Evolutionary conservation across 2,113 vertebrate genomes (phyloP), one percentile per base, ranked within the genome.

Genomic region (Cercocebus atys): DNA sequence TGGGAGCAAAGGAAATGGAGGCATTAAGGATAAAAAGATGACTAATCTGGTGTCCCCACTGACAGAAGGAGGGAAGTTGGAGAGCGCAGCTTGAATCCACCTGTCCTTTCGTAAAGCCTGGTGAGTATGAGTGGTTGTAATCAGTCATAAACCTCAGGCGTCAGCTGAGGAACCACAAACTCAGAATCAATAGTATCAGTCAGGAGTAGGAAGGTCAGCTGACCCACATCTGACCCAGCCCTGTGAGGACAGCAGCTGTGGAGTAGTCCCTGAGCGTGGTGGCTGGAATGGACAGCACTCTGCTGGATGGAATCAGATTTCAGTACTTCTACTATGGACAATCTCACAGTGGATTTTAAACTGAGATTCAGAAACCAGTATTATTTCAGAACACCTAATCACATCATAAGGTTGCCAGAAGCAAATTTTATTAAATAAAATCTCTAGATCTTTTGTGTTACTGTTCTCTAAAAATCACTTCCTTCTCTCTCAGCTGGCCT

Each of bases 381-480:
- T 87, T 57, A 93, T 88, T 83, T 96, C 87, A 91, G 40, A 94
- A 96, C 38, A 66, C 52, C 45, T 30, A 14, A 87, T 79, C 61
- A 92, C 4, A 82, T 3, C 25, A 30, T 27, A 12, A 7, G 1
- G 12, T 59, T 66, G 61, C 32, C 68, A 95, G 85, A 92, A 94
- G 52, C 11, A 73, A 92, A 86, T 73, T 85, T 86, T 83, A 92
- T 57, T 89, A 78, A 90, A 72, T 27, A 43, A 61, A 95, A 40
- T 38, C 50, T 88, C 66, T 35, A 79, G 52, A 81, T 82, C 27
- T 89, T 59, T 97, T 70, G 80, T 75, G 35, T 85, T 59, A 59
- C 20, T 64, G 16, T 55, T 61, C 83, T 90, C 76, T 59, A 55
- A 95, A 88, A 86, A 43, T 27, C 43, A 66, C 45, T 72, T 81